Conservation (phyloP, 2,888 invertebrate genomes). For the Sycophila texana region DNA sequence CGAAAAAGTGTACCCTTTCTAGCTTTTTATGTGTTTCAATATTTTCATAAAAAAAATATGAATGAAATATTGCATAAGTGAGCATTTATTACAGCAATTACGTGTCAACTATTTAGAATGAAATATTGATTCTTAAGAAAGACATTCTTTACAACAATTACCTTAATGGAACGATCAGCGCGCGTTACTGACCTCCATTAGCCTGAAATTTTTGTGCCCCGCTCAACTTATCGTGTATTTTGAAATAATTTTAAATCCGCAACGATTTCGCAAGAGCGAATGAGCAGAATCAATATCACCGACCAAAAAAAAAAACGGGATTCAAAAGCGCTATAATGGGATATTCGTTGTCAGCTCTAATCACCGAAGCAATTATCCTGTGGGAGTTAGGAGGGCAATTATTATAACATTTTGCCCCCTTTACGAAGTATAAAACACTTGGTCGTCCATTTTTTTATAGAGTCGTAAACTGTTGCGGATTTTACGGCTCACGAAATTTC, state of each 20-base stretch:
- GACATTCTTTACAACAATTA: not conserved
- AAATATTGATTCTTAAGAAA: too few species aligned
- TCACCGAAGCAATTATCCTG: constrained; percentile 36
- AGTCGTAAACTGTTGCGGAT: constrained; percentile 17
- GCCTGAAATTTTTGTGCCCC: too few species aligned
- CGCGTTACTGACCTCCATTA: too few species aligned
- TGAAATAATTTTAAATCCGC: not conserved
- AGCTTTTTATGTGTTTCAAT: too few species aligned
- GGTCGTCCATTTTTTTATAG: constrained; percentile 20
- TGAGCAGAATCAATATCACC: not conserved
- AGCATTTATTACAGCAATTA: too few species aligned
- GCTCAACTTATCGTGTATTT: too few species aligned
- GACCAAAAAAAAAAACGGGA: constrained; percentile 9
- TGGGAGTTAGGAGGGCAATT: not conserved
- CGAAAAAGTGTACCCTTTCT: too few species aligned
- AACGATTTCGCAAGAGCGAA: not conserved
- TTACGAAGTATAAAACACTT: constrained; percentile 24
- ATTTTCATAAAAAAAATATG: too few species aligned
- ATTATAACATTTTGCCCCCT: constrained; percentile 9
- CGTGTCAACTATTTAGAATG: too few species aligned
- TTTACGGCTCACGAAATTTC: constrained; percentile 37
- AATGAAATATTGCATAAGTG: too few species aligned
- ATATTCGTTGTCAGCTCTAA: constrained; percentile 12
- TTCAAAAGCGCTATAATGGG: constrained; percentile 19
- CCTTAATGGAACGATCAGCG: not conserved